Evolutionary conservation across 2,797 vertebrate species (phyloP).

Genomic region (Bovichtus diacanthus): DNA sequence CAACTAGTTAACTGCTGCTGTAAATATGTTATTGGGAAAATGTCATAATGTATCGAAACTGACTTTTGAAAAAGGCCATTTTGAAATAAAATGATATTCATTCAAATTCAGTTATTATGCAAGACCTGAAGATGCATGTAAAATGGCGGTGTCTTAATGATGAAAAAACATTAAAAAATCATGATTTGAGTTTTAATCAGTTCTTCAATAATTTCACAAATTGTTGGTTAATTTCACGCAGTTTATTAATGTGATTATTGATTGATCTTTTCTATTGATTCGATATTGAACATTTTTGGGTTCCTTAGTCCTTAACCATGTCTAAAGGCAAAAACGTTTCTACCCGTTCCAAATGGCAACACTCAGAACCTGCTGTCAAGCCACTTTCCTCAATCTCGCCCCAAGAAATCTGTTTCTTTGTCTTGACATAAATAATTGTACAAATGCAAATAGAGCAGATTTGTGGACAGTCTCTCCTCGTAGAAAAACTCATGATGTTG

Average conservation of each 20-base stretch:
- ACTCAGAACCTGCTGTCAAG: not conserved
- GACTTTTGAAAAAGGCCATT: not conserved
- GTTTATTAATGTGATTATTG: too few relatives aligned
- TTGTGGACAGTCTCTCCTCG: not conserved
- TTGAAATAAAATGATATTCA: too few relatives aligned
- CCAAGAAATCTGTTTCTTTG: not conserved
- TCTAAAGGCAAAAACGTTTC: not conserved
- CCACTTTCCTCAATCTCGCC: not conserved
- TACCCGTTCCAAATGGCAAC: not conserved
- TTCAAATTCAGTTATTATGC: too few relatives aligned
- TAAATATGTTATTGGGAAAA: not conserved
- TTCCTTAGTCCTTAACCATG: not conserved
- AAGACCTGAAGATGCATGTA: too few relatives aligned
- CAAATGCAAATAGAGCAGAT: not conserved
- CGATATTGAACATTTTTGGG: not conserved
- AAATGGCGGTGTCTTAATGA: too few relatives aligned
- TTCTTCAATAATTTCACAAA: not conserved
- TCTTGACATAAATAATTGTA: not conserved
- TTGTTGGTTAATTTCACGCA: not conserved
- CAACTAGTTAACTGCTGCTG: not conserved
- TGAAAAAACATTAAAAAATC: not conserved
- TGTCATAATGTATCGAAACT: not conserved
- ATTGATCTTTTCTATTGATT: too few relatives aligned
- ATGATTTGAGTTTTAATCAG: not conserved
- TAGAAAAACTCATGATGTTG: not conserved